A percentile compares a stretch with the other conserved stretches of the same genome.
Evolutionary conservation across 2,113 vertebrate genomes (phyloP).

Genomic region (Eptesicus fuscus): DNA sequence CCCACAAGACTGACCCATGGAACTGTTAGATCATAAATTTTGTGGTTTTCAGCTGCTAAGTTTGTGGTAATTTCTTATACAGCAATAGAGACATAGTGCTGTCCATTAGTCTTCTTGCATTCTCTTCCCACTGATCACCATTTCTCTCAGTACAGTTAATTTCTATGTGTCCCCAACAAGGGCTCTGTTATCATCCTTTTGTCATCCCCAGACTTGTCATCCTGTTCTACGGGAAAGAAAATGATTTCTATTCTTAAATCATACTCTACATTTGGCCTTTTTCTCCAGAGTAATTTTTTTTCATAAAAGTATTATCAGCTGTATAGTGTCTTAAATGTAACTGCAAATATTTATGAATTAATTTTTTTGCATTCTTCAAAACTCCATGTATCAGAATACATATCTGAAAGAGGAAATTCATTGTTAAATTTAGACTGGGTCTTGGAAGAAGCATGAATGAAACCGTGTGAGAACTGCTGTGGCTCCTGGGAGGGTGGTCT

Average conservation of each 20-base stretch:
- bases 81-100: neutral
- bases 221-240: neutral
- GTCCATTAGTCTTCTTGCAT: neutral
- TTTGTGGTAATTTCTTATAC: neutral
- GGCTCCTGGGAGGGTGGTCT: neutral
- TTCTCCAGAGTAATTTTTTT: slow-evolving; percentile 25
- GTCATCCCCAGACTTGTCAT: neutral
- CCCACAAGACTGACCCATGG: neutral
- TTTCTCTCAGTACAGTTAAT: neutral
- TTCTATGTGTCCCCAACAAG: neutral
- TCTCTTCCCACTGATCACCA: neutral
- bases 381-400: neutral
- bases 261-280: neutral
- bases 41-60: neutral
- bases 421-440: neutral
- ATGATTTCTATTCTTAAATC: neutral
- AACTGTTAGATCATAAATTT: neutral
- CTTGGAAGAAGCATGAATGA: neutral
- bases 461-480: neutral
- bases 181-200: neutral
- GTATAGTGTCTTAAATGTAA: neutral
- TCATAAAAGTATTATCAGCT: neutral
- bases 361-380: slow-evolving; percentile 27
- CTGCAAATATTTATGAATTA: neutral
- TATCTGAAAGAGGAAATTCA: neutral